Evolutionary conservation across 2,797 vertebrate genomes (phyloP), one percentile per base, ranked within the genome.

Genomic region (Pangasius macronema): DNA sequence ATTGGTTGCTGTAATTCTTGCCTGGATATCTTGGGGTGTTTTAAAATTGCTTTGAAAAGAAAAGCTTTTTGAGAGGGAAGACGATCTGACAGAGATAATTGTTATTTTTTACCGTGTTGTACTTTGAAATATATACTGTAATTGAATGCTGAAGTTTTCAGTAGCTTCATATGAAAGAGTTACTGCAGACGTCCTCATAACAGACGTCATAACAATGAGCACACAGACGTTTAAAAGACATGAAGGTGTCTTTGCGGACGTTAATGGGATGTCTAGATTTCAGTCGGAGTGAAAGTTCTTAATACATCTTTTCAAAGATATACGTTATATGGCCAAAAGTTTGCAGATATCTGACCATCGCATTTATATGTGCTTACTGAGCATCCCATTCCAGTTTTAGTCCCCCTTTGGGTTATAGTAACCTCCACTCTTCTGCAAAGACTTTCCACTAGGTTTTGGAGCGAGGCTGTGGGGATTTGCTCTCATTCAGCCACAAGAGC

Each of bases 1-100:
- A 89, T 82, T 77, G 85, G 77, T 70, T 93, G 95, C 95, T 95
- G 95, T 96, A 93, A 92, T 94, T 94, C 93, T 94, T 67, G 53
- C 82, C 67, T 84, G 85, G 79, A 76, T 87, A 61, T 88, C 87
- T 89, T 33, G 42, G 79, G 80, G 79, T 85, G 83, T 87, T 86
- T 89, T 86, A 67, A 68, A 30, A 51, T 49, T 16, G 24, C 83
- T 85, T 87, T 33, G 81, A 83, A 85, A 85, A 68, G 33, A 67
- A 80, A 83, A 20, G 42, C 27, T 61, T 57, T 79, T 82, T 70
- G 33, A 76, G 76, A 46, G 65, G 14, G 80, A 83, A 81, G 80
- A 83, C 53, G 70, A 55, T 85, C 57, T 42, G 16, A 82, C 77
- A 27, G 83, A 27, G 7, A 87, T 85, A 81, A 81, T 39, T 86